Base-by-base conservation (phyloP, 2,888 invertebrate genomes). In the Drosophila meridionalis region DNA sequence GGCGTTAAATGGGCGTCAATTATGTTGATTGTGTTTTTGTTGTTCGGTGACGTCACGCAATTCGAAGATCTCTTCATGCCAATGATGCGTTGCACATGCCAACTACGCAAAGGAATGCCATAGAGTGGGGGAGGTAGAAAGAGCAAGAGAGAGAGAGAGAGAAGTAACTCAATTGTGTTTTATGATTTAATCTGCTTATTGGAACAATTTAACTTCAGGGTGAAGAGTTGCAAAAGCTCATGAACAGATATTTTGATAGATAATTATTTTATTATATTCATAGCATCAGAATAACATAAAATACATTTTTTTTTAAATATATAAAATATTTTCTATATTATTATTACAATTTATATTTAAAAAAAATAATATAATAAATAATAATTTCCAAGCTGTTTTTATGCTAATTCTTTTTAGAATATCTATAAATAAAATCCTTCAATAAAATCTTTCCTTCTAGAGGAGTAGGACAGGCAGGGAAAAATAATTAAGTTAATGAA, bases 1-100 rank as follows among this genome's bases (percentile, higher is more conserved):
- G 76, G 87, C 85, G 85, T 83, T 69, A 82, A 82, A 87, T 81
- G 84, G 81, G 78, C 78, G 72, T 71, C 60, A 73, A 73, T 69
- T 65, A 68, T 57, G 64, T 47, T 43, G 45, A 67, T 60, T 66
- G 62, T 62, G 26, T 9, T 12, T 11, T 2, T 20, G 20, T 20
- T 4, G 12, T 26, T 14, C 8, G 38, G 12, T 66, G 66, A 66
- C 66, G 66, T 66, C 66, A 65, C 9, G 9, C 2, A 36, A 4
- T 8, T 43, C 11, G 2, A 11, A 50, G 20, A 64, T 20, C 14
- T 34, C 5, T 8, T 14, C 2, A 20, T 52, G 9, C 11, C 42
- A 40, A 11, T 42, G 11, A 64, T 4, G 48, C 64, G 28, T 20
- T 20, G 26, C 14, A 20, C n/a, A n/a, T 12, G 5, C 14, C 30